phyloP scores from a whole-genome alignment of 2,888 invertebrate genomes.

The Drosophila macrospina region DNA sequence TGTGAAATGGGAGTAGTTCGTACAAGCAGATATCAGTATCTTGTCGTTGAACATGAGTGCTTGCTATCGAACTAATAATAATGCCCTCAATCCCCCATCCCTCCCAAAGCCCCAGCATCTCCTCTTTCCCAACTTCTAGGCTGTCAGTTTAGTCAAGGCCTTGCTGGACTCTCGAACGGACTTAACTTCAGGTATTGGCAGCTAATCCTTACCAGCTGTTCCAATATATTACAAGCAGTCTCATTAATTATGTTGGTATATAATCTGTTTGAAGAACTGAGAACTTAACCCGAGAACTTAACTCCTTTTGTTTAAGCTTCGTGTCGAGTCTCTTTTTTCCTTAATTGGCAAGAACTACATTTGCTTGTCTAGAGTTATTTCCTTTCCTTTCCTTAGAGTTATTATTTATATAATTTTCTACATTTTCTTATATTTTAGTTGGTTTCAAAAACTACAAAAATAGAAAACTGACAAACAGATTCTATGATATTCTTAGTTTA shows the following conservation, averaged over 20 bases:
- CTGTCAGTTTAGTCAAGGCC: conserved; percentile 36
- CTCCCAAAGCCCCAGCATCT: neutral
- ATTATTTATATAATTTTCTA: too few relatives aligned
- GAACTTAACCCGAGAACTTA: neutral
- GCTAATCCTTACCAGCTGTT: conserved; percentile 10
- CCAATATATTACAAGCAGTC: conserved; percentile 1
- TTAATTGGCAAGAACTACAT: conserved; percentile 1
- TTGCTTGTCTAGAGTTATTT: conserved; percentile 17
- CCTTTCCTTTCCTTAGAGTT: neutral
- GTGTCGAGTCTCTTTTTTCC: neutral
- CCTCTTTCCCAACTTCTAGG: neutral
- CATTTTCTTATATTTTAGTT: too few relatives aligned
- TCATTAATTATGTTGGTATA: conserved; percentile 18
- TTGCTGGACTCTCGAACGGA: neutral
- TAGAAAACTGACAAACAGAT: too few relatives aligned
- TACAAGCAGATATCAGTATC: conserved; percentile 51
- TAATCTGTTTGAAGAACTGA: neutral
- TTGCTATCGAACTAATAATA: conserved; percentile 56
- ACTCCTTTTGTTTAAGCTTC: neutral
- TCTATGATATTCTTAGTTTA: too few relatives aligned
- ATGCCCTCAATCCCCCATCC: conserved; percentile 7
- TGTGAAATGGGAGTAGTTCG: conserved; percentile 25
- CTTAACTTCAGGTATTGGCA: neutral
- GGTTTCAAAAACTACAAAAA: too few relatives aligned
- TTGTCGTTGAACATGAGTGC: conserved; percentile 39